Base-by-base conservation (phyloP, 2,113 vertebrate genomes). In the Marmota monax region DNA sequence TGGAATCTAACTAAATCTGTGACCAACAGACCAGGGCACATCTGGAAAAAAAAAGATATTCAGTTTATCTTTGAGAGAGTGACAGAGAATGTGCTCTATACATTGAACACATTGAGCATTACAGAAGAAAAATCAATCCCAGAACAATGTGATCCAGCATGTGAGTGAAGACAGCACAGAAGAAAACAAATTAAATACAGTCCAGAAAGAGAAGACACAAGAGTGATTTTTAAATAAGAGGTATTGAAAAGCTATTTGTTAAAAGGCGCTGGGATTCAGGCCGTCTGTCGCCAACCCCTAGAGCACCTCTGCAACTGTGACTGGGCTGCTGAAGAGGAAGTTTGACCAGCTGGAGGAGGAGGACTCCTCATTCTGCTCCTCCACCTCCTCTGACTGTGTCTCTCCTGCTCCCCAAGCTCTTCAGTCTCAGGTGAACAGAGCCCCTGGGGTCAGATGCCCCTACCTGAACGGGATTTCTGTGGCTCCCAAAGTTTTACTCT, bases 301-400 rank as follows among this genome's bases (percentile, higher is more conserved):
- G 78, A 53, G 84, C 4, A 20, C 56, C n/a, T 23, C 34, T 3
- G 9, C 77, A 92, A 98, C 98, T 99, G 99, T 99, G 99, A 99
- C 99, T 7, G 99, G 99, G 93, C 97, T 99, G 85, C 98, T 99
- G 42, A 42, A 42, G 99, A 99, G 99, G 98, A 99, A 99, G 98
- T 99, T 99, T 27, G 99, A 99, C 98, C 99, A 99, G 98, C 98
- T 99, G 99, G 99, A 99, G 79, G 99, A 97, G 5, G 97, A 96
- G 2, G 37, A 32, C 37, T 97, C 96, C 34, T 96, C 77, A 0
- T 92, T 92, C 48, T 89, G 88, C 0, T 96, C 95, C 17, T 95
- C 95, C 17, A 77, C 79, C 18, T 97, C 69, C 45, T 84, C 70
- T 0, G 72, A 87, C 61, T 20, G 11, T 37, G 42, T 14, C 99